Base-by-base conservation (phyloP, 2,797 vertebrate genomes). In the Dipus sagitta region DNA sequence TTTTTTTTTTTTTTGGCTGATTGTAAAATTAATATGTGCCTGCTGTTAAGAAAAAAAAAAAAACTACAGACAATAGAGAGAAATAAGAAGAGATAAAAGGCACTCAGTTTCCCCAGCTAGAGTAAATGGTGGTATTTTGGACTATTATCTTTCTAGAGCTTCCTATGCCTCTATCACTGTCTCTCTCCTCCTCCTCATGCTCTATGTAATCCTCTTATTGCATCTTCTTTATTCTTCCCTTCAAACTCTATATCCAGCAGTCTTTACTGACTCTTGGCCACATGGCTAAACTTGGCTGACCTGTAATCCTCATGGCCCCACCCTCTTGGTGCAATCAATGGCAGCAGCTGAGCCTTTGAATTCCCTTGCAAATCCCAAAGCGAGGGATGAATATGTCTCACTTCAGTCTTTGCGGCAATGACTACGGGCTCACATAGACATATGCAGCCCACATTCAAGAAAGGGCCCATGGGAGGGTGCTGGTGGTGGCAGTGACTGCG, bases 11-110 rank as follows among this genome's bases (percentile, higher is more conserved):
- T 86, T 86, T 86, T 75, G 85, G 90, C 86, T 95, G 92, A 91
- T 86, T 93, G 74, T 76, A 86, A 91, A 88, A 81, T 92, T 89
- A 95, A 93, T 94, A 74, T 5, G 54, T 78, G 87, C 70, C 60
- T 4, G 12, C 86, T 92, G 54, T 72, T 47, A 11, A 11, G 47
- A 11, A 3, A 34, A 52, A 34, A 65, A 38, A 26, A 70, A 62
- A 54, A 26, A 34, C 58, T 4, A 24, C 60, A 83, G 74, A n/a
- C 32, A n/a, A 77, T 24, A 65, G 26, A 47, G 24, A 65, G 60
- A 72, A 34, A 72, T 14, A 84, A 21, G n/a, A 26, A 62, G 54
- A 26, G 28, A n/a, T 10, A 28, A 32, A 54, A 85, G 72, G 34
- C 20, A 42, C 5, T 10, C 17, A 10, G 18, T 47, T 54, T 75